Base-by-base conservation (phyloP, 2,888 invertebrate species). In the Phyllotreta striolata region DNA sequence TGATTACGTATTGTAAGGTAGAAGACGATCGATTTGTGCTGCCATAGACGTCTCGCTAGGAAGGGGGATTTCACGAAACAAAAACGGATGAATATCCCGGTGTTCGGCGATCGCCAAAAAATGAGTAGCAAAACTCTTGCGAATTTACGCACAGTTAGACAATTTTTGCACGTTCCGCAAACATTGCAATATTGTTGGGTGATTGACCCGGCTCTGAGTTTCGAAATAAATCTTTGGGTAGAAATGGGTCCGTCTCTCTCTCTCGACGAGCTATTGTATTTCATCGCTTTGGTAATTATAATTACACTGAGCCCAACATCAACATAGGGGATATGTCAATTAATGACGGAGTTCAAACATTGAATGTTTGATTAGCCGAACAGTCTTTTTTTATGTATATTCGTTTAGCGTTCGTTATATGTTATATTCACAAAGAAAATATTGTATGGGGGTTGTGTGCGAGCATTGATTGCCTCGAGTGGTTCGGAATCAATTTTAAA, bases 241-340 rank as follows among this genome's bases (percentile, higher is more conserved):
- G 13, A 47, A 47, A 47, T 47, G 47, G 47, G 47, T 24, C 47
- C 34, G 24, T 47, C 47, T 47, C 14, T 8, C 47, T 47, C 47
- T 9, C 47, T 47, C 14, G 13, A 12, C 47, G 7, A 47, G 47
- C 47, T 47, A 47, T 47, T 47, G 47, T 47, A 47, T 47, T 47
- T 47, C 47, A 47, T 14, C 47, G 47, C 47, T 47, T 24, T 47
- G 47, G 47, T 47, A 47, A 47, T 47, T 47, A 24, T 24, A 24
- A 24, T 24, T 24, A 47, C n/a, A 47, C 47, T 14, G 47, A 47
- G 47, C 47, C 47, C 47, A 47, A 47, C 47, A 47, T 47, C 47
- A 47, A 47, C 47, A 47, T 47, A 47, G 47, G 47, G 47, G 47
- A 47, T 47, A 47, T 47, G 47, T 47, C 47, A 47, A 47, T 47